Percentiles rank a stretch among this genome's conserved stretches.
Conservation (phyloP, 2,797 vertebrate genomes). For the Ataeniobius toweri region DNA sequence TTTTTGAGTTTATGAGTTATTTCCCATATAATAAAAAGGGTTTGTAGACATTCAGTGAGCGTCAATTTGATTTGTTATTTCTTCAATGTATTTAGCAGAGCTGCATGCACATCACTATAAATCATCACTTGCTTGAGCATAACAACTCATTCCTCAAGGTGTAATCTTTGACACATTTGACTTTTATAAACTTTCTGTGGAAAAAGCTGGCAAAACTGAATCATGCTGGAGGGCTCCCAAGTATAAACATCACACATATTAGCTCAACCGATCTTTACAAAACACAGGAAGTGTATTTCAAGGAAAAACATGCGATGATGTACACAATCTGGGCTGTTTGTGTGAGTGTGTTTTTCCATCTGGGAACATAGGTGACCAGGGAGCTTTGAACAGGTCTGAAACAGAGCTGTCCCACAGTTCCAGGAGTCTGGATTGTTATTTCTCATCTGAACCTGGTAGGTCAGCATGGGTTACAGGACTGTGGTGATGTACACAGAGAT, state of each 20-base stretch:
- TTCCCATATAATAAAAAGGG: background rate
- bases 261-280: slow-evolving; percentile 48
- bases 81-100: background rate
- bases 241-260: slow-evolving; percentile 64
- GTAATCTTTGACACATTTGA: background rate
- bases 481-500: slow-evolving; percentile 82
- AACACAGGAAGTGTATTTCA: slow-evolving; percentile 41
- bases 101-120: background rate
- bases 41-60: background rate
- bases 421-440: slow-evolving; percentile 6
- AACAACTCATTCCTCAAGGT: background rate
- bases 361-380: slow-evolving; percentile 3
- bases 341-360: slow-evolving; percentile 15
- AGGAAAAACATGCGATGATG: slow-evolving; percentile 57
- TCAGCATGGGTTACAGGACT: slow-evolving; percentile 73
- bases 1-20: background rate
- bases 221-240: slow-evolving; percentile 26
- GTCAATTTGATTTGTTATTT: background rate
- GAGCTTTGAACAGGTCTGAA: background rate
- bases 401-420: slow-evolving; percentile 9
- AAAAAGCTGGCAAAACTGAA: slow-evolving; percentile 15
- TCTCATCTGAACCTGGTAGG: background rate
- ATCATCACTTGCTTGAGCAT: background rate
- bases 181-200: background rate
- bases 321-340: slow-evolving; percentile 46